Evolutionary conservation across 2,797 vertebrate genomes (phyloP).

Genomic region (Sarcoramphus papa): DNA sequence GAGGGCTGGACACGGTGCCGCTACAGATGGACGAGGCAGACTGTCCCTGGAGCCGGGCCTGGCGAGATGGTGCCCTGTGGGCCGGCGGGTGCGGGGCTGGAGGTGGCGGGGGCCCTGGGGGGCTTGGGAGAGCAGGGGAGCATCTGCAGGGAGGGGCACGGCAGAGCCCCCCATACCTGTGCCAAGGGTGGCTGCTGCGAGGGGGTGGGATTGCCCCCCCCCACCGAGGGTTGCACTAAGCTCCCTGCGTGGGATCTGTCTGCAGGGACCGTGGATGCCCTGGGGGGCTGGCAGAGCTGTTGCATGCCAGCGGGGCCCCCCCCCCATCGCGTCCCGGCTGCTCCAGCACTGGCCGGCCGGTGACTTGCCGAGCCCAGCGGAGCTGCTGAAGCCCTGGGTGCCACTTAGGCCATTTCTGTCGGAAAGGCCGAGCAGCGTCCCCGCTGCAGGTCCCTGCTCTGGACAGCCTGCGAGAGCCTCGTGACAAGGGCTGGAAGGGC

Average conservation of each 20-base stretch:
- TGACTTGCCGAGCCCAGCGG: rapidly evolving
- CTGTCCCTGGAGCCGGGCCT: neutral
- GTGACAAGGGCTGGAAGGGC: neutral
- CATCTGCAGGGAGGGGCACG: neutral
- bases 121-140: neutral
- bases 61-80: neutral
- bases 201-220: neutral
- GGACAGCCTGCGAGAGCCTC: rapidly evolving
- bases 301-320: neutral
- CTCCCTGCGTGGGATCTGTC: neutral
- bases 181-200: rapidly evolving
- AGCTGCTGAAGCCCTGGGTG: neutral
- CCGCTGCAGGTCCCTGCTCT: neutral
- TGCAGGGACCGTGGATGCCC: neutral
- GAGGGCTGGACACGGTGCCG: neutral
- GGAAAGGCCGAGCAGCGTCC: neutral
- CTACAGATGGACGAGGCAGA: conserved; percentile 9
- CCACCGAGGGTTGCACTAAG: neutral
- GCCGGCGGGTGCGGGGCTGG: rapidly evolving
- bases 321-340: neutral
- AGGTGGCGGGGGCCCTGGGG: rapidly evolving
- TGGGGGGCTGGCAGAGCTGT: neutral
- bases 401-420: neutral
- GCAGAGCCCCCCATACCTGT: neutral
- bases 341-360: neutral